These are phyloP conservation scores for Xestia c-nigrum DNA, from an alignment of 2,888 invertebrate genomes.

Conservation along the genomic window DNA sequence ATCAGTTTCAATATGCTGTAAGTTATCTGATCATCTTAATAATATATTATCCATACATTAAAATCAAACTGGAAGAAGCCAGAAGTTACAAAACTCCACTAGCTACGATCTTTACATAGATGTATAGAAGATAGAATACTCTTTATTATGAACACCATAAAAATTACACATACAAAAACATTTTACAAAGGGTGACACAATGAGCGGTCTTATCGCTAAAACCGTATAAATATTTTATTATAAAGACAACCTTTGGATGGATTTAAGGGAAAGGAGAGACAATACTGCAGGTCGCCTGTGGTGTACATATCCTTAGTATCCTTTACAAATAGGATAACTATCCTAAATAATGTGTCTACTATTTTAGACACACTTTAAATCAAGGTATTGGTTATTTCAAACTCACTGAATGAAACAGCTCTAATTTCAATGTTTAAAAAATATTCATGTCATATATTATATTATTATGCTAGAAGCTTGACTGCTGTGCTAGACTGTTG, in stretches of 20 bases:
- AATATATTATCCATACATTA: not conserved
- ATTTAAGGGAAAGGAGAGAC: too few relatives aligned
- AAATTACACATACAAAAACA: too few relatives aligned
- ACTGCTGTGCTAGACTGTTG: too few relatives aligned
- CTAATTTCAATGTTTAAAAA: not conserved
- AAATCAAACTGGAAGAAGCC: not conserved
- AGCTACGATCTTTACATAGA: not conserved
- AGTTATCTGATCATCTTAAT: not conserved
- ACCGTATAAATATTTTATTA: too few relatives aligned
- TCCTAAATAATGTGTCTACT: not conserved
- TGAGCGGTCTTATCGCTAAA: too few relatives aligned
- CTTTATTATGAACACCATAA: too few relatives aligned
- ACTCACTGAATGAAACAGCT: not conserved
- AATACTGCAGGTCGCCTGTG: too few relatives aligned
- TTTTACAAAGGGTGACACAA: too few relatives aligned
- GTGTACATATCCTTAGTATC: too few relatives aligned
- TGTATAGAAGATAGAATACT: too few relatives aligned
- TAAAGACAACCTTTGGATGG: too few relatives aligned
- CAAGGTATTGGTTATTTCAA: not conserved
- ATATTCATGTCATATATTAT: not conserved
- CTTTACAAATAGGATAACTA: not conserved
- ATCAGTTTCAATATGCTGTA: constrained; percentile 52
- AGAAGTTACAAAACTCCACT: not conserved
- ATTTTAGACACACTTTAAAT: not conserved
- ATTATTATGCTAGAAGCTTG: too few relatives aligned